Evolutionary conservation across 2,113 vertebrate genomes (phyloP), one percentile per base, ranked within the genome.

Genomic region (Gallinago undulata): DNA sequence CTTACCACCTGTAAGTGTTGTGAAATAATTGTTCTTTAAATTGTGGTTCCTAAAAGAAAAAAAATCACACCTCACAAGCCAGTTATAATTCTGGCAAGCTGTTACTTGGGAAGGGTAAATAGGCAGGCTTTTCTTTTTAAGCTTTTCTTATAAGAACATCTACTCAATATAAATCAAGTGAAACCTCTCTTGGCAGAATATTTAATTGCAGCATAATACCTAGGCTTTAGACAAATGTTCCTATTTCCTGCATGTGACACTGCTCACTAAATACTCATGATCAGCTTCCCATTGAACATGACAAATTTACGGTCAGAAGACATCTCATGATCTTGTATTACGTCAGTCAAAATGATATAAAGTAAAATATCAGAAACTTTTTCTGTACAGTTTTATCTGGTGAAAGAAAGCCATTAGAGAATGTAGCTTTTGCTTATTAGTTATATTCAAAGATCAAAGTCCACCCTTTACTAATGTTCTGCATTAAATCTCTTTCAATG

Each of bases 171-270:
- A 67, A 90, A 95, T 77, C 48, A 90, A 80, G n/a, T 21, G 4
- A 84, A 94, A 69, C 0, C 1, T 9, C 33, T 81, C 62, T 80
- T 79, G 69, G 45, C 53, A 93, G 60, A 87, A 64, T 77, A 93
- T 93, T 78, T 93, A 93, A 93, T 69, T 89, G 50, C 57, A 81
- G 64, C 13, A 43, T 84, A 78, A 93, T 75, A 82, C 33, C 67
- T 53, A 10, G 23, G 80, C 28, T 84, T 89, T 64, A 82, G 57
- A 91, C 33, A 72, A 87, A 75, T 19, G 15, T 57, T 84, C 81
- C 23, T 56, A 45, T 86, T 82, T 89, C 60, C 80, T 83, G 18
- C 51, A 56, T 39, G 18, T 53, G 57, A 80, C 7, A 3, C 19
- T 87, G 90, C 77, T 41, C 59, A 43, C 43, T 69, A 89, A 82